phyloP scores from a whole-genome alignment of 2,888 invertebrate genomes.

The Euzophera pinguis region DNA sequence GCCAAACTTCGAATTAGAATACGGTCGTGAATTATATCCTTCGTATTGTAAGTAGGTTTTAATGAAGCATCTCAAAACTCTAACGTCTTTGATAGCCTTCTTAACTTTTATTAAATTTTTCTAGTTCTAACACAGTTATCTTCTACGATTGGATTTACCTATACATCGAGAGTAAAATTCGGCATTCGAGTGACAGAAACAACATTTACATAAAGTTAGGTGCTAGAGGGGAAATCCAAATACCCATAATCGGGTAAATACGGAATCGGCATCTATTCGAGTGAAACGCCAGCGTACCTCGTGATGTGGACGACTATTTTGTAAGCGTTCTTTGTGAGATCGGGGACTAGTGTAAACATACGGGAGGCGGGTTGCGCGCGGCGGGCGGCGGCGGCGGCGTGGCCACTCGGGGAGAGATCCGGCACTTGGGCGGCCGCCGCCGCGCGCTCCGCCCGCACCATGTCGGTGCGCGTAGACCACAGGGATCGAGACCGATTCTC shows the following conservation, averaged over 20 bases:
- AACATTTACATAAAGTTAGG: slow-evolving; percentile 46
- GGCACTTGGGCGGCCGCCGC: slow-evolving; percentile 75
- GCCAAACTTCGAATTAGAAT: background rate
- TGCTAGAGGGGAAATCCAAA: slow-evolving; percentile 51
- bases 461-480: slow-evolving; percentile 73
- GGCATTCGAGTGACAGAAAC: slow-evolving; percentile 35
- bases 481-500: slow-evolving; percentile 74
- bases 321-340: slow-evolving; percentile 64
- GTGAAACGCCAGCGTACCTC: slow-evolving; percentile 50
- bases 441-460: slow-evolving; percentile 73
- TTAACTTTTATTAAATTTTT: too few relatives aligned
- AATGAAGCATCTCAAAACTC: too few relatives aligned
- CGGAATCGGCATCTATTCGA: slow-evolving; percentile 46
- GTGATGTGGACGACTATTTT: slow-evolving; percentile 60
- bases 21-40: background rate
- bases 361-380: slow-evolving; percentile 38
- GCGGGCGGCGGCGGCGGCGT: slow-evolving; percentile 31
- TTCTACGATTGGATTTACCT: slow-evolving; percentile 6
- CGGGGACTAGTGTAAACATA: slow-evolving; percentile 68
- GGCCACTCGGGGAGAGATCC: slow-evolving; percentile 40
- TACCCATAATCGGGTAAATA: slow-evolving; percentile 60
- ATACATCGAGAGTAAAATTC: slow-evolving; percentile 19
- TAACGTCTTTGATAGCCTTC: too few relatives aligned
- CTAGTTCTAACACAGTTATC: background rate
- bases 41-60: background rate